A percentile compares a stretch with the other conserved stretches of the same genome.
phyloP scores from a whole-genome alignment of 1,140 invertebrate genomes.

The Ostrea denselamellosa region DNA sequence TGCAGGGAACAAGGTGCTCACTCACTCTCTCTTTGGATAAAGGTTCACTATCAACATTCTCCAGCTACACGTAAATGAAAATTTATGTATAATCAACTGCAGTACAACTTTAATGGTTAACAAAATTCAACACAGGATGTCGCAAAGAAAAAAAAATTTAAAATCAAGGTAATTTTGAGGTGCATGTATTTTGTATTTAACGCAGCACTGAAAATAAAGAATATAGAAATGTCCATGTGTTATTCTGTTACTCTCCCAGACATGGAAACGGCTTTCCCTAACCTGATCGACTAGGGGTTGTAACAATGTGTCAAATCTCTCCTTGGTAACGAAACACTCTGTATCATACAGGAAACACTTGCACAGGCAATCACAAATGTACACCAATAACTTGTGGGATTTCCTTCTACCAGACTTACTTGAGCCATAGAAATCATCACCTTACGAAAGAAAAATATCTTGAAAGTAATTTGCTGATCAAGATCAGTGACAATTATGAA shows the following conservation, averaged over 20 bases:
- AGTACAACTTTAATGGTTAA: neutral
- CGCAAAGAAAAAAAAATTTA: neutral
- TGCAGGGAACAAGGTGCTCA: constrained; percentile 86
- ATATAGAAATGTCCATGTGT: neutral
- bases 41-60: constrained; percentile 86
- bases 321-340: constrained; percentile 89
- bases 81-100: neutral
- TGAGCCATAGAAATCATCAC: constrained; percentile 62
- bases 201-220: neutral
- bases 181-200: neutral
- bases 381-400: constrained; percentile 81
- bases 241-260: no score
- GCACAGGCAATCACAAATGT: constrained; percentile 86
- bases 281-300: constrained; percentile 92
- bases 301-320: constrained; percentile 90
- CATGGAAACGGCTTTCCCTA: constrained; percentile 33
- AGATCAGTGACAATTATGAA: no score
- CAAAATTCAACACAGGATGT: neutral
- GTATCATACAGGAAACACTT: constrained; percentile 90
- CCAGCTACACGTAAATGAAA: constrained; percentile 81
- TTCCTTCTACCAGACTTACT: constrained; percentile 58
- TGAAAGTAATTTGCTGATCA: no score
- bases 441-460: constrained; percentile 47
- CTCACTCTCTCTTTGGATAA: constrained; percentile 83
- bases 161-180: neutral